Evolutionary conservation across 2,113 vertebrate species (phyloP), one percentile per base, ranked within the genome.

Genomic region (Rafetus swinhoei): DNA sequence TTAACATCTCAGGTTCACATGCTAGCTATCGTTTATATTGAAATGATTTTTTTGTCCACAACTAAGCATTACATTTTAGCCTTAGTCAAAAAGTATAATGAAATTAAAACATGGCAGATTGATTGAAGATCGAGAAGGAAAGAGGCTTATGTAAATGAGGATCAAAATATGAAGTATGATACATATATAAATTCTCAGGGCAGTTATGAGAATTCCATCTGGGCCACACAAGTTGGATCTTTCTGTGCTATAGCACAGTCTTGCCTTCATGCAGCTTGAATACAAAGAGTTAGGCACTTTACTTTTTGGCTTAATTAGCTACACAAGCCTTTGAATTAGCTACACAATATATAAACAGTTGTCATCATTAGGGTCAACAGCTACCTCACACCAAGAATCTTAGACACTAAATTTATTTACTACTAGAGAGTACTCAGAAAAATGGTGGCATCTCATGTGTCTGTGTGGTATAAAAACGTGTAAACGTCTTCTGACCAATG

Each of bases 1-100:
- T 97, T 95, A 94, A 93, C 87, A 93, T 92, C 94, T 79, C 50
- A 83, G 35, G 90, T 87, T 95, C 85, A 87, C 56, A 87, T 8
- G 95, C 97, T 91, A 86, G 92, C 54, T 86, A 92, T 92, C 94
- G 96, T 91, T 96, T 82, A 79, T 85, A 81, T 3, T 83, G 13
- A 86, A 93, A 95, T 92, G 55, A 76, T 91, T 93, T 91, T 96
- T 80, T 32, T 59, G 57, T 60, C 16, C 24, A 32, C 81, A 89
- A 54, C 35, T 93, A 96, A 88, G 60, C 53, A 92, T 92, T 90
- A 62, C 9, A 76, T 88, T 94, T 90, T 92, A 94, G 90, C 57
- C 81, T 82, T 35, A 87, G 65, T 80, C 87, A 9, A 69, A 65
- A 90, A 14, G 45, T 16, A 62, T 8, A 93, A 95, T 62, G 27